Percentiles rank a stretch among this genome's conserved stretches.
These are phyloP conservation scores for Irena cyanogastra DNA, from an alignment of 2,113 vertebrate genomes.

Conservation along the genomic window DNA sequence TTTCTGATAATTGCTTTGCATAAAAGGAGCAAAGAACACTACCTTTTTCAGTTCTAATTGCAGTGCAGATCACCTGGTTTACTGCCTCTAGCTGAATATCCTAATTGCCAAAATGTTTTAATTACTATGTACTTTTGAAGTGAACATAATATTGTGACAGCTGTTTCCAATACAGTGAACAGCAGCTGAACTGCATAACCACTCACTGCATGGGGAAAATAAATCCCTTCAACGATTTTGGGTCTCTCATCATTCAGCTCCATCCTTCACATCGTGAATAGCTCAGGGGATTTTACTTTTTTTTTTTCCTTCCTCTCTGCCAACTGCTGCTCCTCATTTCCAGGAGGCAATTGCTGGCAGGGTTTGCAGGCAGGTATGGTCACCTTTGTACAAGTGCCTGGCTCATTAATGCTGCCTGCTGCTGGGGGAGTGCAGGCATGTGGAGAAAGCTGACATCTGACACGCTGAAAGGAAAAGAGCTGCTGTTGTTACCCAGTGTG, in stretches of 20 bases:
- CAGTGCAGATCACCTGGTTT: conserved; percentile 62
- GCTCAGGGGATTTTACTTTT: background rate
- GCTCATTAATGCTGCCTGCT: background rate
- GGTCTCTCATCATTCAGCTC: background rate
- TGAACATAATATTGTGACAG: conserved; percentile 65
- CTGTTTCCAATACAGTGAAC: conserved; percentile 44
- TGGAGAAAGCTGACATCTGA: background rate
- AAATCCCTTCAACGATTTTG: background rate
- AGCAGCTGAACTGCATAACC: conserved; percentile 20
- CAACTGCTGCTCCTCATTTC: background rate
- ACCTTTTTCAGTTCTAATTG: conserved; percentile 52
- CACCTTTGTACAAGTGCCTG: background rate
- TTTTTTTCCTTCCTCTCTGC: background rate
- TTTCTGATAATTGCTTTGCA: background rate
- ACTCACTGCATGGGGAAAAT: background rate
- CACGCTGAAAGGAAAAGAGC: background rate
- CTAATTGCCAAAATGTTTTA: conserved; percentile 63
- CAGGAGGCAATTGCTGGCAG: background rate
- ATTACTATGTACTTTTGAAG: conserved; percentile 47
- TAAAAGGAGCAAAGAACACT: background rate
- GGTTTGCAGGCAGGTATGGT: background rate
- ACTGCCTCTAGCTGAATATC: conserved; percentile 23
- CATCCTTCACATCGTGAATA: background rate
- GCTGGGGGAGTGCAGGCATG: background rate
- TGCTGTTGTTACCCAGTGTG: background rate